Conservation (phyloP, 2,113 vertebrate species). For the Corapipo altera region DNA sequence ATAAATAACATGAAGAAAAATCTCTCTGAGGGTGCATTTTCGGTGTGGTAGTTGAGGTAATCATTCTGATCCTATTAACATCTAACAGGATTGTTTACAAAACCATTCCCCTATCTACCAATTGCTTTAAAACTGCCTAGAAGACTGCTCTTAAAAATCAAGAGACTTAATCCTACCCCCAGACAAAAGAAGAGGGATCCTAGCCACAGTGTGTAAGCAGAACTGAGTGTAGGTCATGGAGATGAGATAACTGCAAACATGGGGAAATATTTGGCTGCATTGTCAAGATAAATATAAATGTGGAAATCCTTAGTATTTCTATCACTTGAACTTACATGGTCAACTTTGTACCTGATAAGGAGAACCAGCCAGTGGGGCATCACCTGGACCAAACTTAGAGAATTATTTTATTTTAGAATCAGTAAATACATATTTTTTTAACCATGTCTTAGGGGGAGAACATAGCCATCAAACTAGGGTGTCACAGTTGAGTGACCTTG, state of each 20-base stretch:
- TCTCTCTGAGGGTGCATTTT: not conserved
- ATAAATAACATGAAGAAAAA: not conserved
- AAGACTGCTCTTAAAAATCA: not conserved
- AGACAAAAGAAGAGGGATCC: not conserved
- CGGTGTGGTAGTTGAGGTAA: not conserved
- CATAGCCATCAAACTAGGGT: not conserved
- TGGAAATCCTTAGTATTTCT: not conserved
- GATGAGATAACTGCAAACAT: not conserved
- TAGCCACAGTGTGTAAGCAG: not conserved
- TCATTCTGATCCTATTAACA: conserved; percentile 43
- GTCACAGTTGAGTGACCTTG: not conserved
- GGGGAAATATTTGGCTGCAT: not conserved
- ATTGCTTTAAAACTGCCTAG: not conserved
- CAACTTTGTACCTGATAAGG: not conserved
- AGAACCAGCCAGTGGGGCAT: not conserved
- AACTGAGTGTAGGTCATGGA: not conserved
- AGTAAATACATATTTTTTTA: not conserved
- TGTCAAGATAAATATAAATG: not conserved
- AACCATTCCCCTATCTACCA: not conserved
- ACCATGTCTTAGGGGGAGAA: not conserved
- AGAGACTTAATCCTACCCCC: not conserved
- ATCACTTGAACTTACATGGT: not conserved
- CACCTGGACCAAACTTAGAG: not conserved
- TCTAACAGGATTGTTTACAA: conserved; percentile 33
- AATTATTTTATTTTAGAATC: not conserved